Conservation (phyloP, 2,797 vertebrate species). For the Tiaroga cobitis region DNA sequence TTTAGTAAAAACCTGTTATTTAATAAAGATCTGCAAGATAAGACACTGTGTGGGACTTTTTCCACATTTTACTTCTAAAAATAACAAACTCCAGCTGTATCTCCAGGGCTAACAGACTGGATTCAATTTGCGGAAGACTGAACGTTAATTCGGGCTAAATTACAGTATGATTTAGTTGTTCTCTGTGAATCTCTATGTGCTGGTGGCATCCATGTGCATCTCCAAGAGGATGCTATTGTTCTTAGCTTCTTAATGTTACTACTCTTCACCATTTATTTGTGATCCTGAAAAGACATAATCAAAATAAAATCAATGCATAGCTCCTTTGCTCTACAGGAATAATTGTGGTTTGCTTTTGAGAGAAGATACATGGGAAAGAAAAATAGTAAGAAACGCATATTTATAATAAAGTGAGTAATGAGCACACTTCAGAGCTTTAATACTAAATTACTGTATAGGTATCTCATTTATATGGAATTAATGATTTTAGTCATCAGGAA, state of each 20-base stretch:
- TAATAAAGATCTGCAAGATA: neutral
- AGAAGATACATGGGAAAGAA: neutral
- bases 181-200: neutral
- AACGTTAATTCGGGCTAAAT: neutral
- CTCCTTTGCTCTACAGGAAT: neutral
- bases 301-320: neutral
- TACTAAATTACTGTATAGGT: neutral
- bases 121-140: conserved; percentile 7
- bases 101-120: neutral
- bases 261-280: no score
- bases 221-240: neutral
- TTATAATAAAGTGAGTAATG: neutral
- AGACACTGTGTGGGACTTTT: neutral
- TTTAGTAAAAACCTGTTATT: neutral
- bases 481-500: no score
- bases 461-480: neutral
- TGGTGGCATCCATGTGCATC: neutral
- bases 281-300: neutral
- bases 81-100: neutral
- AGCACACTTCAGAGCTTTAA: neutral
- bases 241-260: neutral
- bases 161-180: neutral
- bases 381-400: neutral
- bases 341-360: neutral
- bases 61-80: conserved; percentile 11